Evolutionary conservation across 2,113 vertebrate genomes (phyloP).

Genomic region (Ploceus nigricollis): DNA sequence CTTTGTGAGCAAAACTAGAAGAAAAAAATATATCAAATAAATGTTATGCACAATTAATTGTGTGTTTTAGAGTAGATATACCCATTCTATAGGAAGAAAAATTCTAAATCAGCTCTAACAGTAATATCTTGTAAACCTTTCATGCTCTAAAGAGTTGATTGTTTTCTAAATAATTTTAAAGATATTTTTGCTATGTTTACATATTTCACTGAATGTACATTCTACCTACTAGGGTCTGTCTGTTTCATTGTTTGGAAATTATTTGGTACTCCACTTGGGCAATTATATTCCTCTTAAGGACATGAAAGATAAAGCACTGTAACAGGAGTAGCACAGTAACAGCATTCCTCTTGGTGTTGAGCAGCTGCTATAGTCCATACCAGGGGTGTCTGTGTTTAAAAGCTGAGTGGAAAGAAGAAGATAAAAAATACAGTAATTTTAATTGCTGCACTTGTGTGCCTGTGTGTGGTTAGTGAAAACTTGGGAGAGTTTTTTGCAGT

Average conservation of each 20-base stretch:
- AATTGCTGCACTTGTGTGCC: neutral
- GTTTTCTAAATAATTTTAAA: neutral
- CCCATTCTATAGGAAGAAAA: neutral
- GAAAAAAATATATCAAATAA: neutral
- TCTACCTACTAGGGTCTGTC: neutral
- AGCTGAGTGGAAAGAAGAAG: neutral
- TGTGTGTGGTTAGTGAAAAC: neutral
- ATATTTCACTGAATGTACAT: neutral
- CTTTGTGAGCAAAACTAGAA: neutral
- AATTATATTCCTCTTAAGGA: neutral
- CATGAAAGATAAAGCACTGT: neutral
- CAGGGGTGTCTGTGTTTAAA: neutral
- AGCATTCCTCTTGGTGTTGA: neutral
- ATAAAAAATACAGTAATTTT: neutral
- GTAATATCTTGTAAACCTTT: neutral
- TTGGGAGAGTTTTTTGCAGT: neutral
- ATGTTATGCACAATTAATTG: neutral
- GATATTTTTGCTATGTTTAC: neutral
- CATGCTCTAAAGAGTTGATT: neutral
- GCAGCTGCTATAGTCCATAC: neutral
- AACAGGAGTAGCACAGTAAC: neutral
- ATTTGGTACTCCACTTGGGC: neutral
- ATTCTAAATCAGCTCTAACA: neutral
- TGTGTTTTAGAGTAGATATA: neutral
- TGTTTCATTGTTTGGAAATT: neutral